Evolutionary conservation across 2,797 vertebrate genomes (phyloP), one percentile per base, ranked within the genome.

Genomic region (Alouatta caraya): DNA sequence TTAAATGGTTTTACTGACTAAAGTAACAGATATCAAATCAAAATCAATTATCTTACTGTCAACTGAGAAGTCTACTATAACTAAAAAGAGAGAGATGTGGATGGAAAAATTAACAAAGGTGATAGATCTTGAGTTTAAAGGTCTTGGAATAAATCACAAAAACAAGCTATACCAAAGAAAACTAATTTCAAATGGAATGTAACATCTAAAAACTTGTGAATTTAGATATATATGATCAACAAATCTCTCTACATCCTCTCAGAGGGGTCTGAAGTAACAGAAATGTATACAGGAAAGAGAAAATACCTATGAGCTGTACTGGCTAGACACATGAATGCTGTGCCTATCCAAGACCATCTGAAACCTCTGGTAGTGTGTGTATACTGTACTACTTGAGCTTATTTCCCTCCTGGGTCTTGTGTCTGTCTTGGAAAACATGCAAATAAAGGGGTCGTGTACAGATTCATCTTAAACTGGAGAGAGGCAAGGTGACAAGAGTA

Each of bases 361-460:
- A 46, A 82, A 33, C 24, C 39, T 21, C 52, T 33, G 10, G 13
- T 24, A 55, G 5, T 73, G 19, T 76, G 7, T 10, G 22, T 12
- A 83, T 42, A 42, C 9, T 55, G 17, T 39, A 33, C 13, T 78
- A 73, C 5, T 57, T 33, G 12, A 30, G 24, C 33, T 70, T 42
- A 90, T 88, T 79, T 88, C n/a, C 67, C 30, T 94, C 11, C 37
- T 24, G 26, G 3, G 22, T 9, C 26, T 83, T 55, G 13, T 26
- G 26, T 52, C 57, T 90, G 33, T 89, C 83, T 88, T 85, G 79
- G 55, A 64, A 92, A 97, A 88, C 67, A 81, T 33, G 28, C n/a
- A 44, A 90, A 86, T 57, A 61, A 72, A 96, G 2, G n/a, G 22
- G 24, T 79, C 0, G 2, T 15, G 10, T 5, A 28, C 19, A 81